These are phyloP conservation scores for Drosophila sucinea DNA, from an alignment of 1,140 invertebrate genomes.

Conservation along the genomic window DNA sequence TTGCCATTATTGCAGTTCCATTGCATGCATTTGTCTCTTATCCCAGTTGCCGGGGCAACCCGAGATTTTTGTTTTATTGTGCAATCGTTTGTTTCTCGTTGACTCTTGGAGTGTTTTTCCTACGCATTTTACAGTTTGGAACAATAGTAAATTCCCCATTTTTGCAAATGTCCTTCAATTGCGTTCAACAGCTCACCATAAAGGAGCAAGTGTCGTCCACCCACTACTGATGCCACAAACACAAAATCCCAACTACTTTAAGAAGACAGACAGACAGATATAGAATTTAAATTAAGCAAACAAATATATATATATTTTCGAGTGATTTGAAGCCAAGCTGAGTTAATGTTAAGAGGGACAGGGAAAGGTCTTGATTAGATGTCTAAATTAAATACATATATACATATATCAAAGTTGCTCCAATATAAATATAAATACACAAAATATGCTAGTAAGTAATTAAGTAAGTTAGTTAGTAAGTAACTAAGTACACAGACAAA, in stretches of 20 bases:
- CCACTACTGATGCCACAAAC: not conserved
- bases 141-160: constrained; percentile 59
- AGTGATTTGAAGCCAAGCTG: constrained; percentile 75
- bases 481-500: constrained; percentile 15
- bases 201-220: constrained; percentile 19
- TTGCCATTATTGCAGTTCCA: constrained; percentile 7
- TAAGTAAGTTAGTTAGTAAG: not conserved
- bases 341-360: constrained; percentile 46
- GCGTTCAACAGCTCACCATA: constrained; percentile 35
- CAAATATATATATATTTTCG: constrained; percentile 34
- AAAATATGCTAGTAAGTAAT: not conserved
- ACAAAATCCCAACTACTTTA: too few species aligned
- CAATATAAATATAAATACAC: not conserved
- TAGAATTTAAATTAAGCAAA: constrained; percentile 46
- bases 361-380: constrained; percentile 8
- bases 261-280: constrained; percentile 2
- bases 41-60: constrained; percentile 25
- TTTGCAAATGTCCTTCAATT: constrained; percentile 28
- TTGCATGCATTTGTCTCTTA: constrained; percentile 4
- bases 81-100: constrained; percentile 30
- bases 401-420: not conserved
- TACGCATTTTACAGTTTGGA: constrained; percentile 67
- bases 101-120: constrained; percentile 47
- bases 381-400: not conserved
- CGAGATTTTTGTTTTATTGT: constrained; percentile 32